Base-by-base conservation (phyloP, 2,113 vertebrate genomes). In the Anthoscopus minutus region DNA sequence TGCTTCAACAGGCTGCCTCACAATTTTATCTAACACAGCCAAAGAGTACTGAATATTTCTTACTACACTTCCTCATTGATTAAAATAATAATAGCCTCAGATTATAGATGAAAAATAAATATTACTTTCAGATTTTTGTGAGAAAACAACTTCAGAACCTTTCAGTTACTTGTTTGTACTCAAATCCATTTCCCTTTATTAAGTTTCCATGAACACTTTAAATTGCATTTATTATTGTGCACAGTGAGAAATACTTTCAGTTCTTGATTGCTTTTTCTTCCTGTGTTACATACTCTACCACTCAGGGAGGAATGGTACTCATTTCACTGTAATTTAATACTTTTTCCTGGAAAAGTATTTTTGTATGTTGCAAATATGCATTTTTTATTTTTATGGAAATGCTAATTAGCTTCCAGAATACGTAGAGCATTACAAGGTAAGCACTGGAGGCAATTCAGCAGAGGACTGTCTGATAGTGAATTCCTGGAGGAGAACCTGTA, bases 281-380 rank as follows among this genome's bases (percentile, higher is more conserved):
- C 8, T 86, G 16, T 76, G 8, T 45, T 82, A 37, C 18, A 45
- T 91, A 48, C 9, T 16, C 14, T 91, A 24, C 8, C 6, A 4
- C 12, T 67, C 25, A 65, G n/a, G 57, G 65, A 81, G 15, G 7
- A 40, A 50, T 58, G 60, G 11, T 38, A 40, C 11, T 71, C 1
- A 1, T 79, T 69, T 67, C 10, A 13, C 5, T n/a, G 4, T 58
- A 40, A n/a, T 67, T 64, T 56, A 93, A 37, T 67, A 23, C 10
- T 40, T 88, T 93, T 81, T 60, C 31, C 60, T 12, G 6, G n/a
- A 11, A 13, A 72, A 6, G 4, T 62, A 9, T 38, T 85, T 53
- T 60, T 62, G 4, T 38, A 8, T 64, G 24, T 53, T 64, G 19
- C n/a, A 82, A 87, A 57, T 42, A 57, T 0, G 1, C 0, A 0